Conservation (phyloP, 1,140 invertebrate genomes). For the Venturia canescens region DNA sequence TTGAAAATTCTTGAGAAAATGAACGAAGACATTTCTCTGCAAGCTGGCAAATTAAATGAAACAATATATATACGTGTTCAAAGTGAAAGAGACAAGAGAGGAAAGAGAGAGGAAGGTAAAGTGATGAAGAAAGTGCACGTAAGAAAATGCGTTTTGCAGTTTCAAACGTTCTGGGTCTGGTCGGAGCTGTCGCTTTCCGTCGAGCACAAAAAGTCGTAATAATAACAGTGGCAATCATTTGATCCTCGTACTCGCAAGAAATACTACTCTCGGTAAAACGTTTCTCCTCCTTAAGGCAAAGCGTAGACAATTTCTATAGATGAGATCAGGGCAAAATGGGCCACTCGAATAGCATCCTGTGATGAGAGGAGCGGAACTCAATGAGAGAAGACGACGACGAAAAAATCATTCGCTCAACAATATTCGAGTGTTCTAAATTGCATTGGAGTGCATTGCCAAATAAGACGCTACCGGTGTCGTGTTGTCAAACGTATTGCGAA, state of each 20-base stretch:
- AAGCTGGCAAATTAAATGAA: conserved; percentile 30
- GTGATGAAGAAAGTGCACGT: conserved; percentile 4
- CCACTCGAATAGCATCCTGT: too few species aligned
- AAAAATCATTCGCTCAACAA: too few species aligned
- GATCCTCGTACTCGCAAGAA: conserved; percentile 33
- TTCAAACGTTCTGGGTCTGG: neutral
- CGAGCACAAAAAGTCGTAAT: conserved; percentile 22
- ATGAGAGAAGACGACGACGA: too few species aligned
- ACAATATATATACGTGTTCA: neutral
- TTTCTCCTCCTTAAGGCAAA: conserved; percentile 10
- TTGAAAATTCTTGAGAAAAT: neutral
- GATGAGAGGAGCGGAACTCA: too few species aligned
- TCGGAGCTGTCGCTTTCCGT: neutral
- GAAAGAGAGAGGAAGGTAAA: neutral
- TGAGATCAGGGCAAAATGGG: too few species aligned
- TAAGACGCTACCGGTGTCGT: too few species aligned
- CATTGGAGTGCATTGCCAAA: too few species aligned
- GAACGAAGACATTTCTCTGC: conserved; percentile 10
- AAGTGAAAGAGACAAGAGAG: neutral
- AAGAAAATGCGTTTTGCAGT: neutral
- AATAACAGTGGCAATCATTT: conserved; percentile 20
- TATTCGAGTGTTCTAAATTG: too few species aligned
- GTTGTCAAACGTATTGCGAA: too few species aligned
- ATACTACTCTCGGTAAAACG: neutral
- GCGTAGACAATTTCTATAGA: neutral